These are phyloP conservation scores for Teleopsis dalmanni DNA, from an alignment of 1,140 invertebrate genomes.

Conservation along the genomic window DNA sequence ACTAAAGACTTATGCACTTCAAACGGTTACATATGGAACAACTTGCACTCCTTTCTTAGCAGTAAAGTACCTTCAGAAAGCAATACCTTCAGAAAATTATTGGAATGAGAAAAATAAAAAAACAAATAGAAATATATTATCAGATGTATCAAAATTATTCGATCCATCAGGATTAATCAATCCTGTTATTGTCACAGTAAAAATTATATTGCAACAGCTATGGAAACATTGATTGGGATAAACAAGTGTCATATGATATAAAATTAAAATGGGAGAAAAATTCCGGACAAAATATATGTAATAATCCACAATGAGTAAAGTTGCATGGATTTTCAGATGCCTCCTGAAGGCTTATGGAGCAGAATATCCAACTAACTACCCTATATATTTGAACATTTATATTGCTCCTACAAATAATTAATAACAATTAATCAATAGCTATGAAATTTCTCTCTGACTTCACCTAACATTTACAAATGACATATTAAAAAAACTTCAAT, in stretches of 20 bases:
- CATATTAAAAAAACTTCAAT: too few species aligned
- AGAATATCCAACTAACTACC: too few species aligned
- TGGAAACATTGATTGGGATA: slow-evolving; percentile 41
- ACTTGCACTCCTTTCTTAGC: slow-evolving; percentile 36
- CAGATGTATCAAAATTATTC: slow-evolving; percentile 31
- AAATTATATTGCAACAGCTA: slow-evolving; percentile 42
- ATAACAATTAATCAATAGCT: too few species aligned
- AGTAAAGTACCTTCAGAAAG: slow-evolving; percentile 25
- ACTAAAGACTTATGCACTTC: slow-evolving; percentile 21
- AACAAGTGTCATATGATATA: slow-evolving; percentile 5
- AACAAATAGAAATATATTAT: slow-evolving; percentile 28
- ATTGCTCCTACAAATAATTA: too few species aligned
- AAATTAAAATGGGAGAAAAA: not conserved
- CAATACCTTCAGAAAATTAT: slow-evolving; percentile 26
- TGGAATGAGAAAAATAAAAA: slow-evolving; percentile 1
- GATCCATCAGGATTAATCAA: slow-evolving; percentile 41
- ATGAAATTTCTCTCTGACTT: too few species aligned
- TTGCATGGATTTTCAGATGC: slow-evolving; percentile 15
- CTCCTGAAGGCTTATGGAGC: slow-evolving; percentile 15
- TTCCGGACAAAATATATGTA: slow-evolving; percentile 1
- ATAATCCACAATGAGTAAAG: not conserved
- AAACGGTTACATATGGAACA: slow-evolving; percentile 29
- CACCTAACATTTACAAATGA: too few species aligned
- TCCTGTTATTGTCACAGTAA: slow-evolving; percentile 36
- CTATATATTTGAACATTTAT: too few species aligned